phyloP scores from a whole-genome alignment of 2,113 vertebrate species.

The Burhinus bistriatus region DNA sequence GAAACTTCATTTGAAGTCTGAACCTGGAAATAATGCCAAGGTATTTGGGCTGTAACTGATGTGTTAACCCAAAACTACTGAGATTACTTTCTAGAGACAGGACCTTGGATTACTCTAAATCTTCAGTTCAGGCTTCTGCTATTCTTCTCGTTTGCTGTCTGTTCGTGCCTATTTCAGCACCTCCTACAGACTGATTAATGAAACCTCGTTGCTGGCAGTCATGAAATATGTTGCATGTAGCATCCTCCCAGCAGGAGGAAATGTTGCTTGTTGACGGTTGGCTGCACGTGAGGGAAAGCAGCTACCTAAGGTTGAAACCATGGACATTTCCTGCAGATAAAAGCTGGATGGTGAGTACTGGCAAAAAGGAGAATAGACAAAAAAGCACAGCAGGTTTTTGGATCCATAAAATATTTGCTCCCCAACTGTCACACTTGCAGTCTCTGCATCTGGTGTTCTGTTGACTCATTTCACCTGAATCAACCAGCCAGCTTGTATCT shows the following conservation, averaged over 20 bases:
- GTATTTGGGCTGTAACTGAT: not conserved
- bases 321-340: not conserved
- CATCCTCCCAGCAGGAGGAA: constrained; percentile 4
- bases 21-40: not conserved
- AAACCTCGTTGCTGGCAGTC: not conserved
- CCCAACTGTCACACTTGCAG: constrained; percentile 60
- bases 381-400: constrained; percentile 67
- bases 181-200: constrained; percentile 38
- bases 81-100: not conserved
- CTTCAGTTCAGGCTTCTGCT: not conserved
- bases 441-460: constrained; percentile 62
- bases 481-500: constrained; percentile 40
- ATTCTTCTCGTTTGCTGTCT: not conserved
- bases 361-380: constrained; percentile 32
- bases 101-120: not conserved
- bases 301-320: not conserved
- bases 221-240: constrained; percentile 1
- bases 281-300: not conserved
- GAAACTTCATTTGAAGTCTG: not conserved
- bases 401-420: constrained; percentile 65
- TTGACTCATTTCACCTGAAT: constrained; percentile 71
- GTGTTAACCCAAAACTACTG: not conserved
- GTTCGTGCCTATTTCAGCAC: not conserved
- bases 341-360: constrained; percentile 5
- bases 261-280: constrained; percentile 1